Percentiles rank a stretch among this genome's conserved stretches.
phyloP scores from a whole-genome alignment of 2,797 vertebrate species.

The Protonibea diacanthus region DNA sequence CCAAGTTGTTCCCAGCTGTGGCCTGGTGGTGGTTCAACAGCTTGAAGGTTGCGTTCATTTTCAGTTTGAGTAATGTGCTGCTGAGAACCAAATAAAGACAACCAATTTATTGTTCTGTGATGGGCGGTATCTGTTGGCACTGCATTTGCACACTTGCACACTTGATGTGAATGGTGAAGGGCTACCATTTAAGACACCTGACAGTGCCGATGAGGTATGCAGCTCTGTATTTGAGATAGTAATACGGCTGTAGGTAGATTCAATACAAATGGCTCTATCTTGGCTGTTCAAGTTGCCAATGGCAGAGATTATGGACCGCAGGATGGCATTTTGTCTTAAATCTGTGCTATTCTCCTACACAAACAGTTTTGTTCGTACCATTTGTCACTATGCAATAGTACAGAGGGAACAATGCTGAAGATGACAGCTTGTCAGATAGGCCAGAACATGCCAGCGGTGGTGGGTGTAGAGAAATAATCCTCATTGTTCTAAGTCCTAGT shows the following conservation, averaged over 20 bases:
- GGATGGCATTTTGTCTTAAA: constrained; percentile 58
- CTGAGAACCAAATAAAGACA: constrained; percentile 53
- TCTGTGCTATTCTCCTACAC: constrained; percentile 70
- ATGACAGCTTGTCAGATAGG: constrained; percentile 81
- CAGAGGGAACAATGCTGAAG: constrained; percentile 71
- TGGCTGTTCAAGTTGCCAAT: constrained; percentile 46
- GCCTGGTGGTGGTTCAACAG: constrained; percentile 58
- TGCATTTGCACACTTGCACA: constrained; percentile 23
- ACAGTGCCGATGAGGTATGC: constrained; percentile 18
- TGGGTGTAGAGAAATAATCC: constrained; percentile 79
- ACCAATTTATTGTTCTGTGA: constrained; percentile 53
- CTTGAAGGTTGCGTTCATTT: constrained; percentile 70
- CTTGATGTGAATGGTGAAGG: constrained; percentile 48
- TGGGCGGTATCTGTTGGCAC: constrained; percentile 31
- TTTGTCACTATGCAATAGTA: constrained; percentile 63
- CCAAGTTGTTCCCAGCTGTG: constrained; percentile 68
- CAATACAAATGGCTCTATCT: constrained; percentile 39
- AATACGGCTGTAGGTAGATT: constrained; percentile 39
- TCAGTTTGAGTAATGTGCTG: constrained; percentile 55
- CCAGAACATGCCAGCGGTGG: constrained; percentile 74
- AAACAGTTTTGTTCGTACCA: constrained; percentile 57
- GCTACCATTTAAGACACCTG: constrained; percentile 30
- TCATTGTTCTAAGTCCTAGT: constrained; percentile 79
- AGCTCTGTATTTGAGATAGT: constrained; percentile 33
- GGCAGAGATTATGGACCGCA: constrained; percentile 59